These are phyloP conservation scores for Phymanthus crucifer DNA, from an alignment of 92 coral and sea anemone species.

Conservation along the genomic window DNA sequence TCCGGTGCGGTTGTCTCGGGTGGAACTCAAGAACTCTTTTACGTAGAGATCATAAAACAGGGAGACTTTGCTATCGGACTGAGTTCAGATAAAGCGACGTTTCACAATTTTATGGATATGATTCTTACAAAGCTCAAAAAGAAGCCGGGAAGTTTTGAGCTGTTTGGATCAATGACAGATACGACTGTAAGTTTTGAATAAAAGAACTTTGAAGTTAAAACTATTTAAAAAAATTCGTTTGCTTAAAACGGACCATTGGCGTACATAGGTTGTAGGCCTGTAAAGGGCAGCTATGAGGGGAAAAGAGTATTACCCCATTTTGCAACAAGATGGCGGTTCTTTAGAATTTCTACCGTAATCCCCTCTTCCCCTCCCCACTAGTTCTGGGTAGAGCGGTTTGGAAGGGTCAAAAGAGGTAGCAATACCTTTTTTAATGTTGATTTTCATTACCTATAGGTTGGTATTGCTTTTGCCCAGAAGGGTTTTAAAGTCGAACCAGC, in stretches of 20 bases:
- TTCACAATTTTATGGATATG: constrained; percentile 21
- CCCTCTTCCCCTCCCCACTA: too few species aligned
- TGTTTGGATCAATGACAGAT: constrained; percentile 28
- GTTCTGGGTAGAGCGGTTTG: too few species aligned
- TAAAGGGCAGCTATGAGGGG: too few species aligned
- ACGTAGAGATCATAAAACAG: constrained; percentile 25
- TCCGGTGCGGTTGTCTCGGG: constrained; percentile 23
- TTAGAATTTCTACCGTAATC: too few species aligned
- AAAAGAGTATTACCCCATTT: too few species aligned
- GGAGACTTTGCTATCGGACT: constrained; percentile 29
- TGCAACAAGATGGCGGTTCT: too few species aligned
- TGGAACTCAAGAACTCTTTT: constrained; percentile 10
- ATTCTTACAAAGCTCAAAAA: constrained; percentile 11
- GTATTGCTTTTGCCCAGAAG: constrained; percentile 31
- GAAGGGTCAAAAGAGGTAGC: too few species aligned
- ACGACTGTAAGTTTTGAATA: constrained; percentile 18
- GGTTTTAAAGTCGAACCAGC: constrained; percentile 17
- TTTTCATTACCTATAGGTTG: constrained; percentile 11
- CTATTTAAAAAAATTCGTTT: too few species aligned
- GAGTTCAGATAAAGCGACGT: constrained; percentile 17
- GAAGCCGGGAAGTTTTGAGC: constrained; percentile 2
- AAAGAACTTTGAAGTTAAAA: neutral
- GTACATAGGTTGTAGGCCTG: too few species aligned
- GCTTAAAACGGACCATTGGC: too few species aligned
- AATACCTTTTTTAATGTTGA: neutral